Evolutionary conservation across 2,797 vertebrate species (phyloP), one percentile per base, ranked within the genome.

Genomic region (Sciurus vulgaris): DNA sequence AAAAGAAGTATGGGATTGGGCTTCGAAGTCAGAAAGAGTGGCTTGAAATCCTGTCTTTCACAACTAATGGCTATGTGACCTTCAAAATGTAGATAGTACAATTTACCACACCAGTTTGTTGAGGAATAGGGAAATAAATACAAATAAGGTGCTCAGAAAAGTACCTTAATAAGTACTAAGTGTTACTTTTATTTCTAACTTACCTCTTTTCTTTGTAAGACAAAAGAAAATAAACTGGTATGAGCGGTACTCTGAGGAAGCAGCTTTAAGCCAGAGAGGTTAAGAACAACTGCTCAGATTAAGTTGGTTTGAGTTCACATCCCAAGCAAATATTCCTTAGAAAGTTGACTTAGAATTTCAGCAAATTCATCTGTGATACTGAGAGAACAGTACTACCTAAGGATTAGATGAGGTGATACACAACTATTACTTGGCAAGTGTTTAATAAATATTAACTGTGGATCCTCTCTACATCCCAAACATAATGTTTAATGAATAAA

Each of bases 141-240:
- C 13, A 72, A 81, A 77, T 70, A 72, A 82, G 41, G 41, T 82
- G 33, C 12, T 93, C 92, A 83, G 3, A 56, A 51, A 76, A 91
- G 38, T 20, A 87, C 20, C 76, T 78, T 13, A 44, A 17, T 15
- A 61, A 47, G 18, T 33, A 89, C 24, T 87, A 6, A 70, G 15
- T 84, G 18, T 79, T 86, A n/a, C 14, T 79, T 94, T 87, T 72
- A 93, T 61, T 83, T 95, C 59, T 24, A 94, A 70, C 30, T 30
- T 38, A 49, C 13, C 14, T 91, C 30, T 94, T 84, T 84, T 56
- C 72, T 78, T 87, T 86, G 7, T 61, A 76, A 83, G 17, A 91
- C 59, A 54, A 91, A 73, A 88, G 12, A 78, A 77, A 73, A 49
- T 49, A 77, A 93, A 49, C 77, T 92, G 67, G 47, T 51, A 41